Conservation (phyloP, 2,888 invertebrate genomes). For the Drosophila anomelani region DNA sequence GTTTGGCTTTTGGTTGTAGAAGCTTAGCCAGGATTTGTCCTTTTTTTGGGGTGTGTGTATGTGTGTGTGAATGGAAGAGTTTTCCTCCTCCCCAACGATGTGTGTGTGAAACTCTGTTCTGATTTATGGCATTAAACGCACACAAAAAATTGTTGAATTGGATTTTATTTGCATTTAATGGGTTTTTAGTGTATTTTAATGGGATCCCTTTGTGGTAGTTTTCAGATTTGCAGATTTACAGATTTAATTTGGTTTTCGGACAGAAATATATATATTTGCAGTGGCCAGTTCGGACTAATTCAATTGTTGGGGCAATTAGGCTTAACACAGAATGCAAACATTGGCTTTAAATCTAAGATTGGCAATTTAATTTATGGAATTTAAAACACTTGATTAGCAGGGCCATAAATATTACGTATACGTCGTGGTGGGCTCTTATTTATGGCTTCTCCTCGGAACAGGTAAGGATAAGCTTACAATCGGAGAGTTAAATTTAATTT, state of each 20-base stretch:
- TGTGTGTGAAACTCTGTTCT: slow-evolving; percentile 66
- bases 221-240: slow-evolving; percentile 66
- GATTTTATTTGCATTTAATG: slow-evolving; percentile 80
- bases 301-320: slow-evolving; percentile 33
- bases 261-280: slow-evolving; percentile 7
- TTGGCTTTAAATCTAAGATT: slow-evolving; percentile 7
- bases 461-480: background rate
- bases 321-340: background rate
- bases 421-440: background rate
- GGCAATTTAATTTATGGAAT: slow-evolving; percentile 9
- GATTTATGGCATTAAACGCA: slow-evolving; percentile 80
- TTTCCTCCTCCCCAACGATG: background rate
- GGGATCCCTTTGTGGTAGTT: slow-evolving; percentile 73
- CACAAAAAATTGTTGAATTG: slow-evolving; percentile 65
- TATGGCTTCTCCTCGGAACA: background rate
- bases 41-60: slow-evolving; percentile 12
- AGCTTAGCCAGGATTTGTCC: slow-evolving; percentile 60
- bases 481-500: background rate
- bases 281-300: slow-evolving; percentile 30
- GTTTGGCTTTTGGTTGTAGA: slow-evolving; percentile 71
- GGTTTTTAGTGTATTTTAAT: slow-evolving; percentile 79
- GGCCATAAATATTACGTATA: slow-evolving; percentile 14
- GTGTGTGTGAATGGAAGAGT: slow-evolving; percentile 34
- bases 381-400: background rate
- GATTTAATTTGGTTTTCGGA: slow-evolving; percentile 30